These are phyloP conservation scores for Podarcis lilfordi DNA, from an alignment of 2,797 vertebrate species.

Conservation along the genomic window DNA sequence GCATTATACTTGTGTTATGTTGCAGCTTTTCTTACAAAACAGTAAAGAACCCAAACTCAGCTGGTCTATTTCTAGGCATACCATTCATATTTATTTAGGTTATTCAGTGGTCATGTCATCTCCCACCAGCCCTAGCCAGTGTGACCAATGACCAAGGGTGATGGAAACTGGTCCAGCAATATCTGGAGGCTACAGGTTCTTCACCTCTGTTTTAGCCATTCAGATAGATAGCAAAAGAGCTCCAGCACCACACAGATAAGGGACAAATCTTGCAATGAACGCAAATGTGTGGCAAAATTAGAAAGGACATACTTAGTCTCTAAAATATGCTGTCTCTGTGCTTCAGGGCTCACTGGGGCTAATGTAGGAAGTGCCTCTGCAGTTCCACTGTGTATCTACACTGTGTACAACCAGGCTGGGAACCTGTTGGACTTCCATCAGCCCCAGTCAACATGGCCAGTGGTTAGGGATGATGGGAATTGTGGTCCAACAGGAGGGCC, in stretches of 20 bases:
- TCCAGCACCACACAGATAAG: background rate
- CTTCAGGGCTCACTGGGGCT: background rate
- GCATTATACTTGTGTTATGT: conserved; percentile 12
- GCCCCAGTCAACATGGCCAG: no score
- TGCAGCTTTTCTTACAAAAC: background rate
- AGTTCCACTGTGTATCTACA: background rate
- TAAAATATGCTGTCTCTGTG: background rate
- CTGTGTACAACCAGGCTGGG: background rate
- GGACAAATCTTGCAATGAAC: background rate
- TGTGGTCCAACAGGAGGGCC: no score
- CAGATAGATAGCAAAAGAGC: background rate
- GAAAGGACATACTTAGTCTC: background rate
- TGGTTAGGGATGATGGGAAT: no score
- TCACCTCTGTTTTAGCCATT: background rate
- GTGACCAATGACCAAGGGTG: no score
- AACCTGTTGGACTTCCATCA: background rate
- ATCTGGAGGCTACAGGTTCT: no score
- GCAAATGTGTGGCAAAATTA: background rate
- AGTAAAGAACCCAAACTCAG: background rate
- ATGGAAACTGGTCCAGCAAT: no score
- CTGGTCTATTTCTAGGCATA: background rate
- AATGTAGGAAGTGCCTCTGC: background rate
- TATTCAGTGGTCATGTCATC: background rate
- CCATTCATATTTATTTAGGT: background rate
- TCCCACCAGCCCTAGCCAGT: no score